Evolutionary conservation across 2,888 invertebrate genomes (phyloP).

Genomic region (Cephalotes varians): DNA sequence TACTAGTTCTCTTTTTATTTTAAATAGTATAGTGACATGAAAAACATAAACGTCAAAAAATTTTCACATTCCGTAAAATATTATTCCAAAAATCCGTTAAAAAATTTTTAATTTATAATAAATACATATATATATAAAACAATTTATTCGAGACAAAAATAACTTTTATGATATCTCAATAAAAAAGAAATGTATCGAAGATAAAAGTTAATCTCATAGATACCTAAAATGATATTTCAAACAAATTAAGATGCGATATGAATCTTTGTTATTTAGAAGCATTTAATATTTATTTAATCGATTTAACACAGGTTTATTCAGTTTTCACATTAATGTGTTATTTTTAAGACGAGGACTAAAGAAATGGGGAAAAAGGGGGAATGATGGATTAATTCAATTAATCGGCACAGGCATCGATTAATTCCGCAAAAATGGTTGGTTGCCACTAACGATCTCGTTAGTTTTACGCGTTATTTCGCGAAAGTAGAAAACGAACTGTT

Average conservation of each 20-base stretch:
- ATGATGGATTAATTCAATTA: constrained; percentile 46
- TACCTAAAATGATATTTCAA: constrained; percentile 2
- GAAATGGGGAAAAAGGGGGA: neutral
- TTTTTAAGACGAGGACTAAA: constrained; percentile 3
- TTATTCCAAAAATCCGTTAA: neutral
- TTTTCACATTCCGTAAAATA: neutral
- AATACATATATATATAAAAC: neutral
- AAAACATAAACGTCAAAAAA: neutral
- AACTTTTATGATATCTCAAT: neutral
- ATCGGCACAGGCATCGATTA: constrained; percentile 46
- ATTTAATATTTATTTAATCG: neutral
- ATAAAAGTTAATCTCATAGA: constrained; percentile 13
- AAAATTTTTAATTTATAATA: neutral
- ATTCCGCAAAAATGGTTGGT: constrained; percentile 45
- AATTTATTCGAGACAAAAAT: neutral
- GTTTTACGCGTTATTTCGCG: constrained; percentile 61
- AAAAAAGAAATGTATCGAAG: neutral
- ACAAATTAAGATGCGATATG: constrained; percentile 1
- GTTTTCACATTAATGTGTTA: neutral
- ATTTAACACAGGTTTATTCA: neutral
- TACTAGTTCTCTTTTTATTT: neutral
- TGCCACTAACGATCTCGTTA: constrained; percentile 73
- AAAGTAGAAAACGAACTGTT: constrained; percentile 49
- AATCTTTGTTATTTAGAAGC: neutral
- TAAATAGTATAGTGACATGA: constrained; percentile 49